These are phyloP conservation scores for Latrodectus elegans DNA, from an alignment of 2,888 invertebrate species.

Conservation along the genomic window DNA sequence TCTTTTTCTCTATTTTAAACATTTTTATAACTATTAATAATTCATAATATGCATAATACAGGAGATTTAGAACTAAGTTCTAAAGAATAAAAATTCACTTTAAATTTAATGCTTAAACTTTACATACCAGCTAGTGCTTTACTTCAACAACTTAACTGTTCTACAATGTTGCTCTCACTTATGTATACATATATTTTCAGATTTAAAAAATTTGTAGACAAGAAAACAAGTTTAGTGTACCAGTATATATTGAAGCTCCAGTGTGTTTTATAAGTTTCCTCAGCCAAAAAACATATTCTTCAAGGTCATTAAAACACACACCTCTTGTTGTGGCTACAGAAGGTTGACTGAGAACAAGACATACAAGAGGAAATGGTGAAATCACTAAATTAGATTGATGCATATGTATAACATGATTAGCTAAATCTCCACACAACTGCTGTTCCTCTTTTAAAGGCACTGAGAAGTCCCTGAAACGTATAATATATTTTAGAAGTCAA, in stretches of 20 bases:
- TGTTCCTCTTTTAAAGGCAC: constrained; percentile 77
- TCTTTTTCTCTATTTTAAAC: too few relatives aligned
- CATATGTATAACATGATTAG: constrained; percentile 81
- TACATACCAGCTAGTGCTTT: too few relatives aligned
- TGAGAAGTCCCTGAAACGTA: constrained; percentile 3
- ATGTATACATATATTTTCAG: neutral
- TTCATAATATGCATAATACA: too few relatives aligned
- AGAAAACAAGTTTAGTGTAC: neutral
- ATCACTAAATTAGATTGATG: constrained; percentile 83
- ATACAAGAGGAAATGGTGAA: constrained; percentile 83
- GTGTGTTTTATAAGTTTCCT: constrained; percentile 42
- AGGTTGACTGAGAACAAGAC: constrained; percentile 61
- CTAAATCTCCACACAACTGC: constrained; percentile 80
- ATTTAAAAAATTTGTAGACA: neutral
- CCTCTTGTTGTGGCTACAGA: neutral
- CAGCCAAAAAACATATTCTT: constrained; percentile 49
- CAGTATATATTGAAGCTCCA: constrained; percentile 51
- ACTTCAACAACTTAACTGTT: too few relatives aligned
- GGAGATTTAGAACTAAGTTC: too few relatives aligned
- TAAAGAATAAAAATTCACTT: too few relatives aligned
- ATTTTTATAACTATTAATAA: too few relatives aligned
- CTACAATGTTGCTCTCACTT: too few relatives aligned
- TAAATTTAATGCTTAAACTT: too few relatives aligned
- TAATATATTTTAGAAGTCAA: too few relatives aligned
- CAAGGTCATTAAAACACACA: constrained; percentile 36